Base-by-base conservation (phyloP, 2,888 invertebrate genomes). In the Drosophila koepferae region DNA sequence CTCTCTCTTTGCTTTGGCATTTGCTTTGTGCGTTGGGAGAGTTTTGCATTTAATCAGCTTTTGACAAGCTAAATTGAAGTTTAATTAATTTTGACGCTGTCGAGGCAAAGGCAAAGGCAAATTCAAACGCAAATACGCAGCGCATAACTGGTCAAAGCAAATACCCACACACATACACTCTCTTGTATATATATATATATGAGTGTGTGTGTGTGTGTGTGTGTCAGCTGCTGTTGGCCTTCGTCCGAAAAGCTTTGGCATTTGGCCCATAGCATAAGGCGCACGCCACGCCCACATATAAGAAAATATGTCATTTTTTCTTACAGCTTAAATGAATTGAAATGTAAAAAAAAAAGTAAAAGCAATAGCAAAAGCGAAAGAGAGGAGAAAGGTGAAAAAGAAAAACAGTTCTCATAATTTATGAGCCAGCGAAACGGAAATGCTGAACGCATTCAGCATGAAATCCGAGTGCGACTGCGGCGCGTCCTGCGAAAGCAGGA, bases 291-390 rank as follows among this genome's bases (percentile, higher is more conserved):
- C 59, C 74, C 49, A 34, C 74, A 55, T 55, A 63, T 55, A 51
- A 51, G 67, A 80, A 89, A 89, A 85, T 85, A 89, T 89, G 90
- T 87, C 90, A 85, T 88, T 77, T 89, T 88, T 88, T 74, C 69
- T 55, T 75, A 64, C 43, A 68, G 72, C 72, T 81, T 74, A 74
- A 64, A 76, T 68, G 67, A 56, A 51, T 36, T 51, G 18, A 51
- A 36, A 36, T 18, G 12, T 23, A 18, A 31, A 43, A 55, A 56
- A 48, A 60, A n/a, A 10, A n/a, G 28, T 4, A 23, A 38, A 55
- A 40, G 46, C 44, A 61, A 31, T 9, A 14, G 16, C 16, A 7
- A 41, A 31, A 51, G n/a, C n/a, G n/a, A 28, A 20, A 44, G 23
- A 16, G 8, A 12, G 16, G 14, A 46, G 46, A 40, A 56, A 56